Base-by-base conservation (phyloP, 1,140 invertebrate genomes). In the Zaprionus nigranus region DNA sequence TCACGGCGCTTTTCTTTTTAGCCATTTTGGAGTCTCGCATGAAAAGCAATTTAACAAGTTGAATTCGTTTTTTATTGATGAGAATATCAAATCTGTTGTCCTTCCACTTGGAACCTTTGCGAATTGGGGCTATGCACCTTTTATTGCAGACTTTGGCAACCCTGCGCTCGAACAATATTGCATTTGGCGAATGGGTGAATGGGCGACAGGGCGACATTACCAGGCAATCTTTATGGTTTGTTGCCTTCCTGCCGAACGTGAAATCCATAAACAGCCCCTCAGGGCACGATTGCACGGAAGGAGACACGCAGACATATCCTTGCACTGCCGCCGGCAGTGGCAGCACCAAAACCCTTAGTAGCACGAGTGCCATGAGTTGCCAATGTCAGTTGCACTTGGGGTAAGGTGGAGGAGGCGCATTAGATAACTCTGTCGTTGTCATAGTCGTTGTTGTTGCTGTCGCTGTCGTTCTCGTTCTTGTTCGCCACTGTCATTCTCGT, bases 211-310 rank as follows among this genome's bases (percentile, higher is more conserved):
- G 70, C 28, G 78, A 76, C 84, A 90, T 88, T 84, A 88, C 71
- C 75, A 79, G 66, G 78, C 81, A 75, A 84, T 90, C 81, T 90
- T 88, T 90, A 88, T 80, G 84, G 75, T 81, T 77, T 79, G 84
- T 74, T 82, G 78, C 84, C 73, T 88, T 88, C 77, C 84, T 88
- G 81, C 68, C 78, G 74, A 88, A 88, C 85, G 73, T 66, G 43
- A 79, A 88, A 84, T 84, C 81, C 84, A 88, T 84, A 84, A 88
- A 81, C 85, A 88, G 78, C 67, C 61, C 78, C 74, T 63, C 61
- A 49, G 80, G 76, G 65, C 79, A 61, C 53, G 56, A 87, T 78
- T 81, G 66, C 75, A 78, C 75, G 75, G 62, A 67, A 54, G 81
- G 77, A 83, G 83, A 75, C 81, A 59, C 30, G 30, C 67, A 70